Conservation (phyloP, 1,140 invertebrate species). For the Stegodyphus mimosarum region DNA sequence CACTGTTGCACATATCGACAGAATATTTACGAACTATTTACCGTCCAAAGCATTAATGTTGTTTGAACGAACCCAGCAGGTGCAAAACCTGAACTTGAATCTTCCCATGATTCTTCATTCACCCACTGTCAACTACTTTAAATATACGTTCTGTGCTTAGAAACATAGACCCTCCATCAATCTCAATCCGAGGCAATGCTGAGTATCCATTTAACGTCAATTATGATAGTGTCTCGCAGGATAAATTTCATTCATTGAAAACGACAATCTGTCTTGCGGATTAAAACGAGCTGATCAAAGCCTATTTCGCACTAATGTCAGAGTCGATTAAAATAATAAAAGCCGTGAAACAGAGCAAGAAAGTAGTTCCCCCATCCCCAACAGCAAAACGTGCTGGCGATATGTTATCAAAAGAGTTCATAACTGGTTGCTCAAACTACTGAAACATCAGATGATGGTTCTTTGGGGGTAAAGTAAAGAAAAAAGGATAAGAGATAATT, state of each 20-base stretch:
- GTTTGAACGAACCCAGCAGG: no score
- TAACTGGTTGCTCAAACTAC: neutral
- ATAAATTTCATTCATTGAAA: neutral
- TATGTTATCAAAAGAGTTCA: neutral
- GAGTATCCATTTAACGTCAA: neutral
- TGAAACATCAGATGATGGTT: neutral
- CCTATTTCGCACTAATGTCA: neutral
- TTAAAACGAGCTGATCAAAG: neutral
- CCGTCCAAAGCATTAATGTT: no score
- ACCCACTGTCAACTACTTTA: no score
- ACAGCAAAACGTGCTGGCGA: neutral
- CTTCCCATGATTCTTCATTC: no score
- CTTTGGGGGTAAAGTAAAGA: slow-evolving; percentile 9
- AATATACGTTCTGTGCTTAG: no score
- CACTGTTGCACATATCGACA: no score
- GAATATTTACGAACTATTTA: no score
- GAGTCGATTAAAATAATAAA: neutral
- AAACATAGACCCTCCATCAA: neutral
- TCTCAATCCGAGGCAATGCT: neutral
- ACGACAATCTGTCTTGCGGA: neutral
- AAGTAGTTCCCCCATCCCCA: neutral
- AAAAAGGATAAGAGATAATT: neutral
- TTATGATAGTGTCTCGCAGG: neutral
- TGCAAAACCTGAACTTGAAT: no score
- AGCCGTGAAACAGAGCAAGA: neutral